Evolutionary conservation across 1,140 invertebrate genomes (phyloP).

Genomic region (Drosophila tsacasi): DNA sequence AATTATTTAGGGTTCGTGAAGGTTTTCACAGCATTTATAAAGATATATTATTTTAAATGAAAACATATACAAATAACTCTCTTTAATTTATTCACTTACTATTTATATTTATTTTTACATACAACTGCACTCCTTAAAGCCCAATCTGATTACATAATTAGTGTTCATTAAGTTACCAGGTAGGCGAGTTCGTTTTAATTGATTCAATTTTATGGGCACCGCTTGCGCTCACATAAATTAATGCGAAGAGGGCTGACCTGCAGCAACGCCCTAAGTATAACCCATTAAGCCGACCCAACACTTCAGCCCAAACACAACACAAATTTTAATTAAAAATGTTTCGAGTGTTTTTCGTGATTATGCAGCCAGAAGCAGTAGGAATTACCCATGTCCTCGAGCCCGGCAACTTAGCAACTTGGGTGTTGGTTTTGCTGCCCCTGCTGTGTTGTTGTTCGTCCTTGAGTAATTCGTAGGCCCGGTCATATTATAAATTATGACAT

Average conservation of each 20-base stretch:
- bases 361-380: constrained; percentile 38
- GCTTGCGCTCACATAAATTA: constrained; percentile 32
- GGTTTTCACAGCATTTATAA: background rate
- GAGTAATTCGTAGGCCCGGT: constrained; percentile 52
- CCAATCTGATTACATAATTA: constrained; percentile 37
- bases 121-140: background rate
- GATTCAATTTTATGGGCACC: constrained; percentile 28
- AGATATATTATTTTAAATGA: too few species aligned
- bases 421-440: constrained; percentile 13
- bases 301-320: constrained; percentile 61
- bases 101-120: background rate
- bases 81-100: background rate
- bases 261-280: constrained; percentile 44
- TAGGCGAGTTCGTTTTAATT: constrained; percentile 40
- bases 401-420: constrained; percentile 32
- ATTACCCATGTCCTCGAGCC: constrained; percentile 48
- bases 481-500: constrained; percentile 78
- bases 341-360: constrained; percentile 65
- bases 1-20: background rate
- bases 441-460: constrained; percentile 36
- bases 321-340: constrained; percentile 82
- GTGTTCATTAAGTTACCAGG: constrained; percentile 15
- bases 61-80: background rate
- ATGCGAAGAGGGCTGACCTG: constrained; percentile 22
- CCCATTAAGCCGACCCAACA: constrained; percentile 41